Percentiles rank a stretch among this genome's conserved stretches.
These are phyloP conservation scores for Pseudolycoriella hygida DNA, from an alignment of 2,888 invertebrate species.

Conservation along the genomic window DNA sequence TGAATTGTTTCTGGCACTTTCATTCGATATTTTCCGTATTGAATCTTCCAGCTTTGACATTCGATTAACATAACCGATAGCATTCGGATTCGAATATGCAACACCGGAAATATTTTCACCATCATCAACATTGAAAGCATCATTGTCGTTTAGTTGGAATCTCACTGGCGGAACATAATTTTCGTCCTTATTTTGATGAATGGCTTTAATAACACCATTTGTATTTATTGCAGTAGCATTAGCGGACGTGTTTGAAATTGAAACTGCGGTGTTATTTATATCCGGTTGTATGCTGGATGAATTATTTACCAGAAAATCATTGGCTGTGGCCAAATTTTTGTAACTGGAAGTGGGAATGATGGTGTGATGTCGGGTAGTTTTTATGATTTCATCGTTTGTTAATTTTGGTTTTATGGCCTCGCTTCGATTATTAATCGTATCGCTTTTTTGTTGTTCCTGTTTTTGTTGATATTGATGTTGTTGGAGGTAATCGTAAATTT, in stretches of 20 bases:
- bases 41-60: background rate
- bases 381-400: too few relatives aligned
- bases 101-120: background rate
- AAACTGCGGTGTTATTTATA: slow-evolving; percentile 2
- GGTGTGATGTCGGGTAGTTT: too few relatives aligned
- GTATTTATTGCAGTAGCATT: slow-evolving; percentile 2
- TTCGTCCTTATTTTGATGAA: background rate
- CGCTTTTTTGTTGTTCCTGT: background rate
- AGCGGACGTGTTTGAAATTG: slow-evolving; percentile 4
- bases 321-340: background rate
- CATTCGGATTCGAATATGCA: background rate
- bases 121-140: background rate
- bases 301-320: slow-evolving; percentile 1
- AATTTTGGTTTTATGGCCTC: background rate
- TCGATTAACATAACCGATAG: background rate
- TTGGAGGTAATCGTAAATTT: background rate
- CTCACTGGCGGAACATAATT: background rate
- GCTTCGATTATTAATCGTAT: background rate
- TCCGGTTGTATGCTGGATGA: slow-evolving; percentile 1
- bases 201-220: slow-evolving; percentile 2
- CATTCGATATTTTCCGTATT: background rate
- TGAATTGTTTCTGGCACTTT: background rate
- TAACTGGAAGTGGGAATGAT: too few relatives aligned
- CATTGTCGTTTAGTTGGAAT: background rate
- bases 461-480: background rate